These are phyloP conservation scores for Muntiacus reevesi DNA, from an alignment of 2,113 vertebrate species.

Conservation along the genomic window DNA sequence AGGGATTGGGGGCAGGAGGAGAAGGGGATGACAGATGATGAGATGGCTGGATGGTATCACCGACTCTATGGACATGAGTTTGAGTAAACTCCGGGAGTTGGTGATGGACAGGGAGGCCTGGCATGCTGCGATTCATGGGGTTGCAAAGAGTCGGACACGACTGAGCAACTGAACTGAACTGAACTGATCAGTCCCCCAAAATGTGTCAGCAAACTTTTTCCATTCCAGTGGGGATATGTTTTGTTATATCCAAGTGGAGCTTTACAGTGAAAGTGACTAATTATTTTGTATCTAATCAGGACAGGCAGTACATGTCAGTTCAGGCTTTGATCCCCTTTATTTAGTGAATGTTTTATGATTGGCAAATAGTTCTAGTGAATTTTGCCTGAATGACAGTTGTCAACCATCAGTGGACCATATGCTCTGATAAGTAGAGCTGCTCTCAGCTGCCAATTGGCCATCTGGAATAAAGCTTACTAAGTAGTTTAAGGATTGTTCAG, in stretches of 20 bases:
- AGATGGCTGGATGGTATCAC: too few species aligned
- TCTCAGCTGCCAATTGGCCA: slow-evolving; percentile 2
- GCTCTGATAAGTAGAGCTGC: not conserved
- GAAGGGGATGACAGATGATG: too few species aligned
- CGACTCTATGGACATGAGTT: too few species aligned
- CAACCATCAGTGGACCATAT: slow-evolving; percentile 39
- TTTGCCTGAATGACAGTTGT: slow-evolving; percentile 49
- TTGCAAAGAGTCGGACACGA: too few species aligned
- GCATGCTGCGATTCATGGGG: too few species aligned
- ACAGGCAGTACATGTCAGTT: not conserved
- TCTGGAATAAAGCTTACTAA: slow-evolving; percentile 43
- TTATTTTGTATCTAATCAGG: not conserved
- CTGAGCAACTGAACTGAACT: too few species aligned
- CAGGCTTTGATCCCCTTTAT: not conserved
- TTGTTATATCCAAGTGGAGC: not conserved
- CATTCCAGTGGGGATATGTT: not conserved
- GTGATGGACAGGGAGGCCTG: too few species aligned
- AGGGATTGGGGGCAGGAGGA: too few species aligned
- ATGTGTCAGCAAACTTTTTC: not conserved
- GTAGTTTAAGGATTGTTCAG: not conserved
- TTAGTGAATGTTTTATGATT: slow-evolving; percentile 10
- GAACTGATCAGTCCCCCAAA: not conserved
- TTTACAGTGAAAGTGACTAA: not conserved
- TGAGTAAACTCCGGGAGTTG: too few species aligned
- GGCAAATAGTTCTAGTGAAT: not conserved